These are phyloP conservation scores for Poeciliopsis gracilis DNA, from an alignment of 2,797 vertebrate species.

Conservation along the genomic window DNA sequence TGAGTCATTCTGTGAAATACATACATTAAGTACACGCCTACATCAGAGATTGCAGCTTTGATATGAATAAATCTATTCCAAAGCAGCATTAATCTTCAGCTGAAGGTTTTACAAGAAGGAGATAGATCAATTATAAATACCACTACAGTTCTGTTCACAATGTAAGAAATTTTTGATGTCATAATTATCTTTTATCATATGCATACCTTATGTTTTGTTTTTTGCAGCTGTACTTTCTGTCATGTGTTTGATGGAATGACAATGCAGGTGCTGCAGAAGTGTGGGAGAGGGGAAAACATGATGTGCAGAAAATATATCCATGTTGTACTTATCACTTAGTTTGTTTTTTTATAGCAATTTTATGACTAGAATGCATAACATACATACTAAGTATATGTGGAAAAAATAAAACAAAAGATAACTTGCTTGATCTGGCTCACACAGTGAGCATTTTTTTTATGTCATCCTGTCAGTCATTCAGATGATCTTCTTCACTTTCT, in stretches of 20 bases:
- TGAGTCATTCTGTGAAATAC: conserved; percentile 14
- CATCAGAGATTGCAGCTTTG: not conserved
- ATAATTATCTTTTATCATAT: not conserved
- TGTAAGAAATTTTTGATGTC: not conserved
- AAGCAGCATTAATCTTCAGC: not conserved
- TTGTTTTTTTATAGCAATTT: not conserved
- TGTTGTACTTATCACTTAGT: not conserved
- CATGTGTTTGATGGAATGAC: not conserved
- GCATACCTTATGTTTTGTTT: not conserved
- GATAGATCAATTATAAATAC: not conserved
- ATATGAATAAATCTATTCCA: not conserved
- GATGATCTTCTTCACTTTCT: not conserved
- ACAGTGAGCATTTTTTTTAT: not conserved
- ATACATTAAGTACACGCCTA: not conserved
- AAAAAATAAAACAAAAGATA: not conserved
- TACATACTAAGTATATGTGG: not conserved
- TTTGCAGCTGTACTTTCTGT: not conserved
- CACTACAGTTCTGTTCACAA: not conserved
- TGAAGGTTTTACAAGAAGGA: not conserved
- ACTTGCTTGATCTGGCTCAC: not conserved
- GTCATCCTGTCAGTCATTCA: not conserved
- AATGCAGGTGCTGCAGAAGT: not conserved
- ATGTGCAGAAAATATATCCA: not conserved
- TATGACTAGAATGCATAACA: not conserved
- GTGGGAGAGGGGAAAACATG: conserved; percentile 5